Percentiles rank a stretch among this genome's conserved stretches.
phyloP scores from a whole-genome alignment of 2,888 invertebrate genomes.

The Nomada ruficornis region DNA sequence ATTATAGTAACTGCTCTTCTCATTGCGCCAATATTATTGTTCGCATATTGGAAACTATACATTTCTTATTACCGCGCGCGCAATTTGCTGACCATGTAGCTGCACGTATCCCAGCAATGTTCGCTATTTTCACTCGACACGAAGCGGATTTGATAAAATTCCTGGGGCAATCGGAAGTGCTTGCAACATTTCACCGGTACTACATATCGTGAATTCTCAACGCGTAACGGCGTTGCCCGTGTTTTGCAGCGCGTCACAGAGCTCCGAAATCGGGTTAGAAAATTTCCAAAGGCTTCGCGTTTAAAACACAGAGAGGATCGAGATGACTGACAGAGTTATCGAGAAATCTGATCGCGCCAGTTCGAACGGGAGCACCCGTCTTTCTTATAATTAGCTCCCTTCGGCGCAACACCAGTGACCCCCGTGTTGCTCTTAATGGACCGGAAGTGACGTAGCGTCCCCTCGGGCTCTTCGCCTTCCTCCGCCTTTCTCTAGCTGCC shows the following conservation, averaged over 20 bases:
- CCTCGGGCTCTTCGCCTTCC: constrained; percentile 44
- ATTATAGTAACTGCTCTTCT: no score
- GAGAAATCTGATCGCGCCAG: not conserved
- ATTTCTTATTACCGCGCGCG: no score
- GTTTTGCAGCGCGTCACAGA: no score
- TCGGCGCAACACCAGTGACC: constrained; percentile 72
- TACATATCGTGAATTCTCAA: not conserved
- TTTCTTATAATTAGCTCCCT: constrained; percentile 72
- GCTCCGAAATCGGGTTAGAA: not conserved
- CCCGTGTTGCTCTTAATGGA: constrained; percentile 75
- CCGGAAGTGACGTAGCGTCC: constrained; percentile 76
- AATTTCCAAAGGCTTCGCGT: no score
- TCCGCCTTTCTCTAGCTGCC: constrained; percentile 15
- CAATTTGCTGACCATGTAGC: no score
- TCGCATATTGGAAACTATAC: no score
- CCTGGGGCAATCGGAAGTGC: no score
- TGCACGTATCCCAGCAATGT: no score
- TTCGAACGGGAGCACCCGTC: constrained; percentile 67
- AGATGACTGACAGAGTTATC: not conserved
- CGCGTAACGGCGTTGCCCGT: no score
- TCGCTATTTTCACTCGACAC: no score
- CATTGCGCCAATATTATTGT: no score
- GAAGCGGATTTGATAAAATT: no score
- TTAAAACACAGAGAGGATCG: not conserved
- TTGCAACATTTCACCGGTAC: not conserved